Evolutionary conservation across 2,113 vertebrate species (phyloP).

Genomic region (Bombycilla garrulus): DNA sequence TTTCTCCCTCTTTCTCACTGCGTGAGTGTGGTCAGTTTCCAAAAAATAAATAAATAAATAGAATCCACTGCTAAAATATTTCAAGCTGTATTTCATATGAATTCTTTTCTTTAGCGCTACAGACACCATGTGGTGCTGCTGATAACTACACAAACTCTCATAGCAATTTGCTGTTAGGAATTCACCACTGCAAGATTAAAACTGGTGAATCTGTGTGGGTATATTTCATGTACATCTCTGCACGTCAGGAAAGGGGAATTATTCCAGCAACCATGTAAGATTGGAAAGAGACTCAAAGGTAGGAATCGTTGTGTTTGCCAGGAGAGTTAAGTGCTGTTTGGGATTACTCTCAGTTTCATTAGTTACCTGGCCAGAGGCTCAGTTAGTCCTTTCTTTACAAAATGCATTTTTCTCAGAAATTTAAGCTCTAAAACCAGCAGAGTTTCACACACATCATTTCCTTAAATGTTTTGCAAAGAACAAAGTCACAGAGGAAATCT

Average conservation of each 20-base stretch:
- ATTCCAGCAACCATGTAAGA: not conserved
- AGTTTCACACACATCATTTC: not conserved
- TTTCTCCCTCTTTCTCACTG: not conserved
- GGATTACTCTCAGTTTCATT: not conserved
- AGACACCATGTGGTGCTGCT: slow-evolving; percentile 49
- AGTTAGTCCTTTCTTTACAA: not conserved
- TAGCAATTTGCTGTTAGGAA: not conserved
- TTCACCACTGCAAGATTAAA: not conserved
- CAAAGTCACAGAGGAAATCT: not conserved
- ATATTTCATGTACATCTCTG: not conserved
- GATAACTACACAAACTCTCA: not conserved
- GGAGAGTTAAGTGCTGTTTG: not conserved
- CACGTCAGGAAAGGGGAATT: not conserved
- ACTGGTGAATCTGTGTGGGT: not conserved
- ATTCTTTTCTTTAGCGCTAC: slow-evolving; percentile 40
- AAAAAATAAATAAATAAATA: not conserved
- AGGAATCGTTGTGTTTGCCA: not conserved
- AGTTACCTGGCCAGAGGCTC: not conserved
- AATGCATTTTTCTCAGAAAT: not conserved
- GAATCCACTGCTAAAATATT: not conserved
- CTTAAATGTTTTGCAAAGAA: not conserved
- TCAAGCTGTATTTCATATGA: not conserved
- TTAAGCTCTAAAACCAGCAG: not conserved
- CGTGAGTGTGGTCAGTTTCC: not conserved
- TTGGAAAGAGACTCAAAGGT: not conserved